Conservation (phyloP, 2,888 invertebrate genomes). For the Lycophotia porphyrea region DNA sequence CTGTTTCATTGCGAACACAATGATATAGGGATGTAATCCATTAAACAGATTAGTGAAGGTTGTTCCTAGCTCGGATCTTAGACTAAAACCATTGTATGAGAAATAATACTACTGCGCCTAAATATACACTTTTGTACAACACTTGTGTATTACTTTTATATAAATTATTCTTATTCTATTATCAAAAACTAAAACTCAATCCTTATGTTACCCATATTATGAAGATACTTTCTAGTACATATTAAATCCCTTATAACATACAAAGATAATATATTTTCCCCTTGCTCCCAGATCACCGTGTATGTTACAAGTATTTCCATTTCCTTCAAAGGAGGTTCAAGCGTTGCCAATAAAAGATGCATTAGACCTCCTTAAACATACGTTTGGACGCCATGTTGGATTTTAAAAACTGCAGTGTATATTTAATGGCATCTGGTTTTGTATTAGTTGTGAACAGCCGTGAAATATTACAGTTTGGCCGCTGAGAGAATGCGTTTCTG, state of each 20-base stretch:
- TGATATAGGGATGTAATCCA: too few species aligned
- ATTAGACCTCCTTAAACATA: constrained; percentile 45
- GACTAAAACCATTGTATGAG: too few species aligned
- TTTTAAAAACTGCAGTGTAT: constrained; percentile 38
- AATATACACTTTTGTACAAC: too few species aligned
- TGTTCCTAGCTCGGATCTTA: too few species aligned
- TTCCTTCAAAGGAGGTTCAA: constrained; percentile 41
- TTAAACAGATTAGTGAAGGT: too few species aligned
- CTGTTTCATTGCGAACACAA: too few species aligned
- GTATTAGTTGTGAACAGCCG: not conserved
- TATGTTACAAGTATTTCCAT: constrained; percentile 36
- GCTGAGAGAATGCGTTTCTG: too few species aligned
- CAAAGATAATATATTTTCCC: constrained; percentile 6
- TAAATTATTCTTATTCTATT: too few species aligned
- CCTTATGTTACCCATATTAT: not conserved
- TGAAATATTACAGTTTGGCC: too few species aligned
- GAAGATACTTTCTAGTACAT: not conserved
- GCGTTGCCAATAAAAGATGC: constrained; percentile 53
- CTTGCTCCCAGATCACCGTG: constrained; percentile 1
- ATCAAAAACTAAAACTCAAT: too few species aligned
- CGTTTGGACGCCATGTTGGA: constrained; percentile 47
- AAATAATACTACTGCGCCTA: too few species aligned
- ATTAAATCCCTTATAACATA: constrained; percentile 1
- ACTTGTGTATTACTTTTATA: too few species aligned
- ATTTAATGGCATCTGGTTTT: constrained; percentile 17